phyloP scores from a whole-genome alignment of 2,888 invertebrate genomes.

The Unio delphinus region DNA sequence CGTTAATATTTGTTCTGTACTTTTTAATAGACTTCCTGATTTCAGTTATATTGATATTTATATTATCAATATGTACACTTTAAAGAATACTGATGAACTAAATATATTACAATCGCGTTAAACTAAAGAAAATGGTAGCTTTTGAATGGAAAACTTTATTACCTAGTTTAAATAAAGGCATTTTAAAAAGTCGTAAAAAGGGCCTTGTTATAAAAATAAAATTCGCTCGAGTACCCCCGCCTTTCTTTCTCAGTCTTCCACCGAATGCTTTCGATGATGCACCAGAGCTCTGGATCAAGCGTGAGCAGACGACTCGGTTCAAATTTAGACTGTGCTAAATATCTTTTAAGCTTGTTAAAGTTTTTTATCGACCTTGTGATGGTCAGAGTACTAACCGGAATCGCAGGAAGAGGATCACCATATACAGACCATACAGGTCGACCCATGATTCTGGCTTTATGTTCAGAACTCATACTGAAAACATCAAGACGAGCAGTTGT shows the following conservation, averaged over 20 bases:
- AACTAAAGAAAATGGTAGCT: no score
- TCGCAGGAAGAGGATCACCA: conserved; percentile 19
- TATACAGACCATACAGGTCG: conserved; percentile 24
- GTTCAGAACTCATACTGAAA: conserved; percentile 6
- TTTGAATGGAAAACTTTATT: no score
- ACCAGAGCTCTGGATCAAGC: conserved; percentile 25
- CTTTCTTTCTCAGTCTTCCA: background rate
- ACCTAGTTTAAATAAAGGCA: no score
- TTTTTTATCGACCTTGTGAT: conserved; percentile 10
- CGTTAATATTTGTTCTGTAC: no score
- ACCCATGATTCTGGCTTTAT: conserved; percentile 13
- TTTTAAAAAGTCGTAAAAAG: no score
- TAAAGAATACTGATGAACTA: no score
- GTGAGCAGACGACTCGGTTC: conserved; percentile 16
- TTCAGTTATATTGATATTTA: no score
- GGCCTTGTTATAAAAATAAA: no score
- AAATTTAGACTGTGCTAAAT: conserved; percentile 13
- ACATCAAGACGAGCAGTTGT: conserved; percentile 10
- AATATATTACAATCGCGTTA: no score
- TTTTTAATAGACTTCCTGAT: no score
- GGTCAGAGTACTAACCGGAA: conserved; percentile 10
- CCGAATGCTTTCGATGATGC: conserved; percentile 21
- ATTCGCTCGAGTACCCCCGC: no score
- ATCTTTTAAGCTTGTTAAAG: conserved; percentile 8
- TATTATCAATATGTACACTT: no score